A percentile compares a stretch with the other conserved stretches of the same genome.
phyloP scores from a whole-genome alignment of 2,888 invertebrate species.

The Liodrosophila aerea region DNA sequence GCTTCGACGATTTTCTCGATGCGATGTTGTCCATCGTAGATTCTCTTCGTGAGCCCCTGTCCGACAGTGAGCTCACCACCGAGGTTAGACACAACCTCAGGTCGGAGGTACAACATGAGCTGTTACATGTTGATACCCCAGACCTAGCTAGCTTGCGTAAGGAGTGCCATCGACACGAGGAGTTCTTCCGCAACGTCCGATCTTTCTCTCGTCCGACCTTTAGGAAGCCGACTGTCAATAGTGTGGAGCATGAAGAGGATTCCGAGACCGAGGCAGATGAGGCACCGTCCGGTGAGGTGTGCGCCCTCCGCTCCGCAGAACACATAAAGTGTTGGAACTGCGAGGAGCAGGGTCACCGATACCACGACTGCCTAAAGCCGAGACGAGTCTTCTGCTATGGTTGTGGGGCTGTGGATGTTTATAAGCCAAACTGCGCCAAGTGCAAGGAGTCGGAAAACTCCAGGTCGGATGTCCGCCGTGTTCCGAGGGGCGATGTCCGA shows the following conservation, averaged over 20 bases:
- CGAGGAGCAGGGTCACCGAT: not conserved
- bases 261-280: not conserved
- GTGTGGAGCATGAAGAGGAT: not conserved
- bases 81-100: not conserved
- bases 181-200: not conserved
- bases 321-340: not conserved
- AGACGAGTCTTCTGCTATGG: too few species aligned
- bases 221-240: not conserved
- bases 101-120: not conserved
- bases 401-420: too few species aligned
- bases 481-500: constrained; percentile 1
- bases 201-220: not conserved
- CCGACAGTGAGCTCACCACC: not conserved
- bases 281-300: not conserved
- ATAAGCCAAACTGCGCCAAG: too few species aligned
- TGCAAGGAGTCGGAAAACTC: constrained; percentile 2
- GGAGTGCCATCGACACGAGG: not conserved
- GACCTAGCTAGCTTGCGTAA: not conserved
- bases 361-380: not conserved
- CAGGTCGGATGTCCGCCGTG: constrained; percentile 1
- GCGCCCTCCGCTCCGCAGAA: not conserved
- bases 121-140: not conserved
- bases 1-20: not conserved
- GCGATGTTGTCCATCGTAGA: not conserved
- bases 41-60: constrained; percentile 1